Evolutionary conservation across 2,888 invertebrate genomes (phyloP), one percentile per base, ranked within the genome.

Genomic region (Sacculina carcini): DNA sequence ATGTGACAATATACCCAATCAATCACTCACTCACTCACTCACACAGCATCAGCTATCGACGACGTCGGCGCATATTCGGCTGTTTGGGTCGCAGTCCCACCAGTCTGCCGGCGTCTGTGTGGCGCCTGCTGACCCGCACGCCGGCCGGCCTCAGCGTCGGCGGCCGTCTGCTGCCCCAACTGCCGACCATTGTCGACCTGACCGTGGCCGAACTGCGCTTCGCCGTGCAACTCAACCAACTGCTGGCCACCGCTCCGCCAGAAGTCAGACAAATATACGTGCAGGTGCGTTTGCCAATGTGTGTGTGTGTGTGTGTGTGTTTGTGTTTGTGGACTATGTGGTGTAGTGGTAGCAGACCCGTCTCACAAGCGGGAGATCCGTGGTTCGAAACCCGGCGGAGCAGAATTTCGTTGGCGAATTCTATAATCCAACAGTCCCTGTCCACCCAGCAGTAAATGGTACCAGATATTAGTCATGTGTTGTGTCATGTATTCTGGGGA

Each of bases 121-220:
- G 96, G 94, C 84, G 89, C 64, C 83, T 98, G 53, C 69, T 98
- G 57, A 71, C 79, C 55, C 74, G 85, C 55, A 87, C 90, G 0
- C 82, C 87, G 0, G 76, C 79, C 60, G 96, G 96, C 32, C 80
- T 98, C 52, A 73, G 77, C 56, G 81, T 94, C 1, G 80, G 79
- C 64, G 85, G 81, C 0, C 79, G 80, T 61, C 73, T 76, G 56
- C 74, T 98, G 58, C 89, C 89, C 1, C 90, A 92, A 61, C 78
- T 84, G 61, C 92, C 94, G 7, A 94, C 92, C 1, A 68, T 96
- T 39, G 82, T 85, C 19, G 87, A 89, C 66, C 92, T 98, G 92
- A 90, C 92, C 1, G 77, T 87, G 58, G 90, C 92, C 54, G 98
- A 98, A 68, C 70, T 96, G 57, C 85, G 87, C 57, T 98, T 98